Conservation (phyloP, 2,797 vertebrate genomes). For the Falco naumanni region DNA sequence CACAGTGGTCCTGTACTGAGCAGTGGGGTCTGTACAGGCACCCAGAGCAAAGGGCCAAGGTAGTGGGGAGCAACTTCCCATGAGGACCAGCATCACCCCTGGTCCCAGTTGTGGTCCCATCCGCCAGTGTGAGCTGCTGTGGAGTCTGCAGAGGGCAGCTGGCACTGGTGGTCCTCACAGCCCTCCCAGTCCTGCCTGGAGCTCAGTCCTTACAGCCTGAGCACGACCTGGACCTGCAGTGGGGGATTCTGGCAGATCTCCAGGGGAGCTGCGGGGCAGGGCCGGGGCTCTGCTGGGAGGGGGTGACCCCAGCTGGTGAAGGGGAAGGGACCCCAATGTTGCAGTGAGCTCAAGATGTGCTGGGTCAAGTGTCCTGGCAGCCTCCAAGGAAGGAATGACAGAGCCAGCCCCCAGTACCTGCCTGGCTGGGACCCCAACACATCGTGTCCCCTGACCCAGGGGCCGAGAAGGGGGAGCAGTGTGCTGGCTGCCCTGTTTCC, state of each 20-base stretch:
- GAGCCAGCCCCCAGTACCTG: neutral
- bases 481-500: neutral
- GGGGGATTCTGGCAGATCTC: accelerated
- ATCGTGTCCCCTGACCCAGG: accelerated
- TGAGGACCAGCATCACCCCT: neutral
- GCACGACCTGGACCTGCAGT: neutral
- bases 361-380: neutral
- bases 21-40: neutral
- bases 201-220: neutral
- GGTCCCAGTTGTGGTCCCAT: neutral
- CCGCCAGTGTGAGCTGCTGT: accelerated
- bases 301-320: neutral
- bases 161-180: neutral
- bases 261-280: neutral
- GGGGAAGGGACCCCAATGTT: neutral
- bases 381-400: neutral
- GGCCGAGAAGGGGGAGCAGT: neutral
- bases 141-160: neutral
- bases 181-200: neutral
- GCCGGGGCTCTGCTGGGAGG: neutral
- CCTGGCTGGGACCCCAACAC: neutral
- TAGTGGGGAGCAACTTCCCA: accelerated
- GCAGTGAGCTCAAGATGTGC: accelerated
- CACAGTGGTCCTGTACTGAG: accelerated
- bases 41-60: neutral